Base-by-base conservation (phyloP, 23 tunicate species). In the Ascidia mentula region DNA sequence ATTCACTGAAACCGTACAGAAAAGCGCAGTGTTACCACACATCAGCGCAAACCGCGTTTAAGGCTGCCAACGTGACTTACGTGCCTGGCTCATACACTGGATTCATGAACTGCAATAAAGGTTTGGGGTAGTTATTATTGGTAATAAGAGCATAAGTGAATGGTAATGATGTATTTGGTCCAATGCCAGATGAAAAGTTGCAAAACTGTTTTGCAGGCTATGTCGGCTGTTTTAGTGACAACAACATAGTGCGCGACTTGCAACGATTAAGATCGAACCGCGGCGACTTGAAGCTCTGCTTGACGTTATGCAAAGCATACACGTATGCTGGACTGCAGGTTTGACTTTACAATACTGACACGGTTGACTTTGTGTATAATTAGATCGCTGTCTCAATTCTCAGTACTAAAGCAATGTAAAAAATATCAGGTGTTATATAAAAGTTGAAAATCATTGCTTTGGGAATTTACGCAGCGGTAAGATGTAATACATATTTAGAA, bases 271-370 rank as follows among this genome's bases (percentile, higher is more conserved):
- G 37, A 70, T 30, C 18, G 18, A 34, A 3, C 2, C 17, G 38
- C 2, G 74, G 36, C 37, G 38, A 70, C 37, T 32, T 32, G 6
- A 1, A 3, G 32, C 31, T 5, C 32, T 70, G 74, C 32, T 6
- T 70, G 18, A 32, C 5, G 1, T 22, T 32, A 2, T 70, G 74
- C 34, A 26, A 18, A 18, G 38, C 37, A 26, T 70, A 70, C 39
- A 34, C 74, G n/a, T 70, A 32, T 30, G 74, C 74, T 3, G 74
- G 74, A 3, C 30, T 70, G 13, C 74, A 70, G 34, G 74, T 70
- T 7, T 20, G 65, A n/a, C n/a, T n/a, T n/a, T n/a, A n/a, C n/a
- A n/a, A n/a, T n/a, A n/a, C n/a, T n/a, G n/a, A n/a, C n/a, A n/a
- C n/a, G n/a, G n/a, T n/a, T n/a, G n/a, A n/a, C n/a, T n/a, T n/a